Percentiles rank a stretch among this genome's conserved stretches.
phyloP scores from a whole-genome alignment of 2,888 invertebrate species.

The Choristoneura rosaceana region DNA sequence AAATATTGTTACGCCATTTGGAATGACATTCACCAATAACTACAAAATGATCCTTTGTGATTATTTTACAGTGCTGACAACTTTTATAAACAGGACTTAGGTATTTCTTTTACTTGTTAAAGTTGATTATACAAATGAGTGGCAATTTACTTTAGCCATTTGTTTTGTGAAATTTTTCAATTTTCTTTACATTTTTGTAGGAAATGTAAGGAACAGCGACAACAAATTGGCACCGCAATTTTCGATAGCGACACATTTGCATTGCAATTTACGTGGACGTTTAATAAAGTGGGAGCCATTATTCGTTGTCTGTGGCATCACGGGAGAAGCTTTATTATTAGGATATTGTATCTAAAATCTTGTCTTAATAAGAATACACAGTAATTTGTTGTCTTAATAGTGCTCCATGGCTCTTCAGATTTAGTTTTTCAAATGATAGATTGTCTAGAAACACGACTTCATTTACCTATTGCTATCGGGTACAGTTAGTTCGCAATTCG shows the following conservation, averaged over 20 bases:
- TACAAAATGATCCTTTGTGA: too few relatives aligned
- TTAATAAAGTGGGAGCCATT: constrained; percentile 30
- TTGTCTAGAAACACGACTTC: too few relatives aligned
- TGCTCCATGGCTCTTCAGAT: too few relatives aligned
- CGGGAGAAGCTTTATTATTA: not conserved
- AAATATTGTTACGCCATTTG: not conserved
- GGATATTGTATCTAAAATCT: not conserved
- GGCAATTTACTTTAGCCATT: not conserved
- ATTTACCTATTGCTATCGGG: too few relatives aligned
- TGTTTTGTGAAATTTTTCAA: not conserved
- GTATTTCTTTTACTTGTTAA: not conserved
- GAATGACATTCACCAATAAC: too few relatives aligned
- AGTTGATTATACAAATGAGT: not conserved
- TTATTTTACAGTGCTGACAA: too few relatives aligned
- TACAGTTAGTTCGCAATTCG: too few relatives aligned
- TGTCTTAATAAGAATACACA: not conserved
- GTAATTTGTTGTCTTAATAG: too few relatives aligned
- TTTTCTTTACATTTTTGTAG: constrained; percentile 7
- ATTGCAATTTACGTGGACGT: constrained; percentile 25
- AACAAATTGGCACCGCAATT: constrained; percentile 29
- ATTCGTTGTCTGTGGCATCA: not conserved
- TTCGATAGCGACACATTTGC: constrained; percentile 25
- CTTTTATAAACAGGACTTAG: not conserved
- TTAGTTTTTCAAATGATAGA: too few relatives aligned
- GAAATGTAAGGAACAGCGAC: constrained; percentile 3